Base-by-base conservation (phyloP, 1,140 invertebrate genomes). In the Riptortus pedestris region DNA sequence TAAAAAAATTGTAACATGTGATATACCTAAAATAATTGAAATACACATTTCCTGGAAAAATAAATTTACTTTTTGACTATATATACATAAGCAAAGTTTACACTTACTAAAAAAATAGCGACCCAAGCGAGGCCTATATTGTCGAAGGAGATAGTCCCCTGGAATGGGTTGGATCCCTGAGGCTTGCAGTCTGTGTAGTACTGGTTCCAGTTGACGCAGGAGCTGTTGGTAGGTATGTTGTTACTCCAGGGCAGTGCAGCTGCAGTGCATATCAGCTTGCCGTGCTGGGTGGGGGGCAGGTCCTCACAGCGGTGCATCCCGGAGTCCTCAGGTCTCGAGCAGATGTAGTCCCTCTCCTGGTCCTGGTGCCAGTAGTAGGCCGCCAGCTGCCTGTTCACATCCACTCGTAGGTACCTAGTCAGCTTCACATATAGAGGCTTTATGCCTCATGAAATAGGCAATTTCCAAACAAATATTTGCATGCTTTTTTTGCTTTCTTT, bases 101-200 rank as follows among this genome's bases (percentile, higher is more conserved):
- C n/a, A 82, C 83, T 90, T 79, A 98, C 96, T 77, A 99, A 83
- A 80, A 99, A 99, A 76, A 99, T 99, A 65, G 96, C 96, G 60
- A 99, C 96, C 97, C 97, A 99, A 33, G 97, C 97, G 67, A 98
- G 83, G 52, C 96, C 96, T 69, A 99, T 99, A 76, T 99, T 99
- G 77, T 99, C 97, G 77, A 99, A 99, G 16, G 94, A 97, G 71
- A 99, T 98, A 24, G 96, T 96, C 47, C 96, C 96, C 78, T 96
- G 93, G 76, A 98, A 99, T 24, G 97, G 97, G 80, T 99, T 99
- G 70, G 87, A 85, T 48, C 93, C 93, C 64, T 89, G 87, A 62
- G 93, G 85, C 60, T 85, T 85, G 77, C 97, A 99, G 70, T 90
- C 85, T 4, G 90, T 95, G 74, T 98, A 99, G 78, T 99, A 99